phyloP scores from a whole-genome alignment of 2,888 invertebrate genomes.

The Acholoe squamosa region DNA sequence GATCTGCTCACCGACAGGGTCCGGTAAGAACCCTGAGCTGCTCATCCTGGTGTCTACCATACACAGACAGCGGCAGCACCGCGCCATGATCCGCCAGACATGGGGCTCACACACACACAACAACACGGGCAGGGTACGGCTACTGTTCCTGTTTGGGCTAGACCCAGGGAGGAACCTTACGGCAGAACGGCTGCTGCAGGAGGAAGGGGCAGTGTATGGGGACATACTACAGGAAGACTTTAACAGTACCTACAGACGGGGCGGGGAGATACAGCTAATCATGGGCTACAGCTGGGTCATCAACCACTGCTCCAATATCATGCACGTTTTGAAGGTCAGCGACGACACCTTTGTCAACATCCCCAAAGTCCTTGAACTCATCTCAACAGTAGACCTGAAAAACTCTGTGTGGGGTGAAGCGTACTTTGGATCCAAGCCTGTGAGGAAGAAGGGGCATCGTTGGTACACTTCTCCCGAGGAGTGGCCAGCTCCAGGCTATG shows the following conservation, averaged over 20 bases:
- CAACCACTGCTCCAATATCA: background rate
- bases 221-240: slow-evolving; percentile 46
- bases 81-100: background rate
- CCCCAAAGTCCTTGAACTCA: slow-evolving; percentile 22
- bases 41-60: slow-evolving; percentile 20
- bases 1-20: background rate
- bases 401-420: background rate
- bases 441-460: background rate
- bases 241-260: slow-evolving; percentile 40
- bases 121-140: slow-evolving; percentile 1
- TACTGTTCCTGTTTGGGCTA: slow-evolving; percentile 1
- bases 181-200: slow-evolving; percentile 9
- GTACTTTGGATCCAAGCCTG: background rate
- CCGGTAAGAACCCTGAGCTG: slow-evolving; percentile 20
- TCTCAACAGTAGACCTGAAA: background rate
- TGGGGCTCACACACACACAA: slow-evolving; percentile 12
- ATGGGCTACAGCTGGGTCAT: slow-evolving; percentile 26
- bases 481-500: background rate
- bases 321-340: slow-evolving; percentile 1
- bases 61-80: background rate
- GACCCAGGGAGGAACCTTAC: slow-evolving; percentile 8
- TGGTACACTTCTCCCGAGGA: slow-evolving; percentile 22
- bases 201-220: background rate
- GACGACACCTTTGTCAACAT: slow-evolving; percentile 24
- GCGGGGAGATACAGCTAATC: slow-evolving; percentile 38